Base-by-base conservation (phyloP, 2,797 vertebrate species). In the Eutrigla gurnardus region DNA sequence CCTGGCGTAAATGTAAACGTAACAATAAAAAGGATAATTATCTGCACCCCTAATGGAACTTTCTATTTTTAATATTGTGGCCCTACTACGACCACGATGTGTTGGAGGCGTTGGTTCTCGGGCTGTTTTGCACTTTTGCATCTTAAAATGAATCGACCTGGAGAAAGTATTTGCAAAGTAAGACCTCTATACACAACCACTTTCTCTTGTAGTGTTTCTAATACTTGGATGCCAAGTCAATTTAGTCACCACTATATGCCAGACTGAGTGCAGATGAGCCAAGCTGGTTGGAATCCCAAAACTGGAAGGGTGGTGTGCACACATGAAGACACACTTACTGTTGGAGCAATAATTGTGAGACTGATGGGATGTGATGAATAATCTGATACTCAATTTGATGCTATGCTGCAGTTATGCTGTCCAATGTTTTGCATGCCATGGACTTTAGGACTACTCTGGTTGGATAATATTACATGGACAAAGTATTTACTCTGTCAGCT, bases 201-300 rank as follows among this genome's bases (percentile, higher is more conserved):
- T 40, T 65, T 39, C 9, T 63, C 35, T 40, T 5, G 15, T 36
- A 18, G 18, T 47, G 11, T 54, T 64, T 36, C 11, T 33, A 32
- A 74, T 36, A 52, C 53, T 63, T 40, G 3, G 40, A 52, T 65
- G 57, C 60, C 68, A 73, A 12, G 18, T 70, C 18, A 46, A 5
- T 54, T 57, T 49, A 77, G 69, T 76, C 62, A 67, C 32, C 12
- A 62, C n/a, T 59, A 12, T 47, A 32, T 73, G 70, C 72, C 47
- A 62, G 17, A 58, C 49, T 54, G n/a, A 17, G 35, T 76, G 36
- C 55, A 33, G 64, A 63, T 32, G 25, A 78, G 59, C 18, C 58
- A 67, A 79, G 40, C 55, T 69, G 65, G 68, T 47, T 54, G 40
- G 57, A 70, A 73, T 79, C 70, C 53, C 46, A 55, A 55, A 70